Evolutionary conservation across 1,140 invertebrate species (phyloP).

Genomic region (Popillia japonica): DNA sequence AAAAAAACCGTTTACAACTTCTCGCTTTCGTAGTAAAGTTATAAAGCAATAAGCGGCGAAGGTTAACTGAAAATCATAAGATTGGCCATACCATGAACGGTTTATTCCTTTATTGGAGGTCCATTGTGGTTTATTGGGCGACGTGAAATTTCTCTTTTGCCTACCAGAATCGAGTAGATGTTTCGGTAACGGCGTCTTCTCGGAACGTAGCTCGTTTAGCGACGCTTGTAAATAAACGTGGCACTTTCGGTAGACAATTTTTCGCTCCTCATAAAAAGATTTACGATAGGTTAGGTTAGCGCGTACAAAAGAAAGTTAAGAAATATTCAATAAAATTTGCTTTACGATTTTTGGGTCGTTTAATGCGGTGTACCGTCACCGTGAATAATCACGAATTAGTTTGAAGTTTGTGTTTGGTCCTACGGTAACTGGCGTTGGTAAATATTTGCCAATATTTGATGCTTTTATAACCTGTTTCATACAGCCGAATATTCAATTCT

Average conservation of each 20-base stretch:
- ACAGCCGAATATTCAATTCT: too few species aligned
- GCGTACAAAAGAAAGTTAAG: not conserved
- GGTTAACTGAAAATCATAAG: not conserved
- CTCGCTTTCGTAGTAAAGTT: too few species aligned
- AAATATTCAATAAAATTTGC: conserved; percentile 11
- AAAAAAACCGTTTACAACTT: too few species aligned
- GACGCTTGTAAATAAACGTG: not conserved
- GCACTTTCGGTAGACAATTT: not conserved
- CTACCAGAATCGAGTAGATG: not conserved
- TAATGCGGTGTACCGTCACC: not conserved
- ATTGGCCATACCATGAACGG: not conserved
- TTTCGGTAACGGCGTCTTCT: not conserved
- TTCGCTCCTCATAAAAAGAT: conserved; percentile 4
- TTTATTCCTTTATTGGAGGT: not conserved
- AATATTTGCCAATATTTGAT: too few species aligned
- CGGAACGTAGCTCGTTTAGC: not conserved
- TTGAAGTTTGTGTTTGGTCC: not conserved
- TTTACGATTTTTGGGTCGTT: not conserved
- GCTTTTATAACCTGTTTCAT: too few species aligned
- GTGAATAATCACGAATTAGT: not conserved
- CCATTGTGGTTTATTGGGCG: not conserved
- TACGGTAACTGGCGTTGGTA: too few species aligned
- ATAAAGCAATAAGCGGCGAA: not conserved
- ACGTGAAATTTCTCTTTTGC: not conserved
- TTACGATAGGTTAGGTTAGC: not conserved